Evolutionary conservation across 2,888 invertebrate species (phyloP).

Genomic region (Andrena flavipes): DNA sequence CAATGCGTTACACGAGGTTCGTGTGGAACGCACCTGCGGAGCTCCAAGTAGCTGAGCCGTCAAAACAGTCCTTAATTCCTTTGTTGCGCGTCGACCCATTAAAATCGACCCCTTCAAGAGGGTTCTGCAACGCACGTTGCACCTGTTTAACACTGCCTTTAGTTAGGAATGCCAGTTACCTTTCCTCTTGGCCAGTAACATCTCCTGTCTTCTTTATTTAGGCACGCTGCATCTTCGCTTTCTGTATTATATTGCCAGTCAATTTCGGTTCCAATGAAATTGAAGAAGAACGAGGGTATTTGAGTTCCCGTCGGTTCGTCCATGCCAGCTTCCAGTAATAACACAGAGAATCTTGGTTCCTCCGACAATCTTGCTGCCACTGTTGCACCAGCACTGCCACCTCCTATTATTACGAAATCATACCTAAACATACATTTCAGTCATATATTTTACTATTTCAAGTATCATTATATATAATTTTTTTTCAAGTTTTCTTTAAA

Average conservation of each 20-base stretch:
- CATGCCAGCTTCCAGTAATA: conserved; percentile 91
- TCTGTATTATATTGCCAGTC: conserved; percentile 96
- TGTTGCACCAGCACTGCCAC: conserved; percentile 90
- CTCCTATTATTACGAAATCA: conserved; percentile 92
- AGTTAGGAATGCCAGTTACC: conserved; percentile 84
- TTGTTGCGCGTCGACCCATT: too few species aligned
- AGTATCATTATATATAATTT: too few species aligned
- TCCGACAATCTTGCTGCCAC: conserved; percentile 91
- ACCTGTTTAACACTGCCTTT: too few species aligned
- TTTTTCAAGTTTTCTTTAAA: too few species aligned
- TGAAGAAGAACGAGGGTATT: conserved; percentile 95
- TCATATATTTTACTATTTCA: neutral
- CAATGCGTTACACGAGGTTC: too few species aligned
- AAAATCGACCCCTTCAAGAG: too few species aligned
- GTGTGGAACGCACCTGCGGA: too few species aligned
- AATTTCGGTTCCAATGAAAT: conserved; percentile 93
- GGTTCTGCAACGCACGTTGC: too few species aligned
- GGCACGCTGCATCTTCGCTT: conserved; percentile 92
- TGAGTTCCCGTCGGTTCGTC: conserved; percentile 95
- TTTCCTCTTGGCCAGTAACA: conserved; percentile 96
- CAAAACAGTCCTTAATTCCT: too few species aligned
- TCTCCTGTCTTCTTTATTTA: conserved; percentile 89
- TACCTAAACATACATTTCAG: conserved; percentile 83
- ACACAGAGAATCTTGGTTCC: conserved; percentile 90
- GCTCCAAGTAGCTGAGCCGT: too few species aligned